Evolutionary conservation across 2,888 invertebrate species (phyloP).

Genomic region (Carcina quercana): DNA sequence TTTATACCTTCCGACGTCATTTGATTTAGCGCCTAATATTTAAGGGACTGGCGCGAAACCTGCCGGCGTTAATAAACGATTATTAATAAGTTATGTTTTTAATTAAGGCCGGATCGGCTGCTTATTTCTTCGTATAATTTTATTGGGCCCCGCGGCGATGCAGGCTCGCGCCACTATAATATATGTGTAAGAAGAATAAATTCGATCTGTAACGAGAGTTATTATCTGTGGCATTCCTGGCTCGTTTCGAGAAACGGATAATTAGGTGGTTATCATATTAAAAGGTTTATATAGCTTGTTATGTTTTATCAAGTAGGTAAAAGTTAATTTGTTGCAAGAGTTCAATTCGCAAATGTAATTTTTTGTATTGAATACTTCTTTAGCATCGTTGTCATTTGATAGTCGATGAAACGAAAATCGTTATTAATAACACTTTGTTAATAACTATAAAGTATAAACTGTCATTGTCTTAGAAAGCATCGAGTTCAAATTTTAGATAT

Average conservation of each 20-base stretch:
- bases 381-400: no score
- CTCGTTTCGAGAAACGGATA: constrained; percentile 33
- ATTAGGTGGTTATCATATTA: constrained; percentile 20
- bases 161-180: constrained; percentile 57
- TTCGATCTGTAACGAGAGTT: constrained; percentile 68
- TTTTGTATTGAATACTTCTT: no score
- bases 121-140: constrained; percentile 71
- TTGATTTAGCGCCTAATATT: constrained; percentile 17
- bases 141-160: constrained; percentile 65
- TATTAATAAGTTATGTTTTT: constrained; percentile 73
- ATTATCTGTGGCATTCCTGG: constrained; percentile 53
- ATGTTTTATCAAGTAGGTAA: no score
- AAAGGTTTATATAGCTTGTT: no score
- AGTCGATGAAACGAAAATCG: no score
- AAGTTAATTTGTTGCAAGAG: no score
- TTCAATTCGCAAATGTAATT: no score
- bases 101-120: constrained; percentile 61
- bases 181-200: constrained; percentile 63
- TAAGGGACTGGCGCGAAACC: constrained; percentile 45
- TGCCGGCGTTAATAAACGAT: constrained; percentile 66
- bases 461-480: no score
- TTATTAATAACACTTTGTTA: no score
- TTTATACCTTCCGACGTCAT: constrained; percentile 21
- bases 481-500: no score
- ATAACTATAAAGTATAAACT: no score